Conservation (phyloP, 2,113 vertebrate genomes). For the Toxotes chatareus region DNA sequence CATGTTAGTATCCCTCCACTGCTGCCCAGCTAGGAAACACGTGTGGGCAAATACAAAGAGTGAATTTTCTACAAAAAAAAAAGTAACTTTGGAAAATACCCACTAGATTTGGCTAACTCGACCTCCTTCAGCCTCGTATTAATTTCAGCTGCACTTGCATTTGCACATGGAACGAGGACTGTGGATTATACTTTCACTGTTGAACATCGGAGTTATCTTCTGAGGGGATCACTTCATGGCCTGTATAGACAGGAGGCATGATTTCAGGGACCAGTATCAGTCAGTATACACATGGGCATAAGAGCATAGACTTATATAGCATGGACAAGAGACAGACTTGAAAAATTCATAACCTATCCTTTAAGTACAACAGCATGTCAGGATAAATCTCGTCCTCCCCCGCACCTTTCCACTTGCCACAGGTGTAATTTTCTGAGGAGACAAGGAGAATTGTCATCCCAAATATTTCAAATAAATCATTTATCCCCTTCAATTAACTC, state of each 20-base stretch:
- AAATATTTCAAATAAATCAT: constrained; percentile 64
- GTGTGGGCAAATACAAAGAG: neutral
- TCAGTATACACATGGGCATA: constrained; percentile 14
- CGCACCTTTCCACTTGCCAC: constrained; percentile 30
- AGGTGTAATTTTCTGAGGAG: constrained; percentile 51
- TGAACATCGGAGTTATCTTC: neutral
- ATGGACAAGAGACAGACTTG: neutral
- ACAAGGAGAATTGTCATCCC: constrained; percentile 46
- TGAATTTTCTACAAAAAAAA: neutral
- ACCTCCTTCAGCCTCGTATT: neutral
- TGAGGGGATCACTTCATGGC: neutral
- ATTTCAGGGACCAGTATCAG: constrained; percentile 6
- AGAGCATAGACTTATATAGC: neutral
- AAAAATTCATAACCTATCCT: constrained; percentile 44
- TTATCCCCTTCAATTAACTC: constrained; percentile 61
- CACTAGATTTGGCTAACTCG: neutral
- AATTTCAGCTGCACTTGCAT: neutral
- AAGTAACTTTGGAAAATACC: neutral
- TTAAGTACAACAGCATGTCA: constrained; percentile 51
- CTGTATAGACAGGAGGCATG: neutral
- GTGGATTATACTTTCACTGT: neutral
- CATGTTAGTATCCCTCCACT: too few relatives aligned
- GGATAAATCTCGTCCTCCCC: constrained; percentile 49
- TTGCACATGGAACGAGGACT: neutral
- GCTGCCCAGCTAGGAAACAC: neutral